Evolutionary conservation across 1,140 invertebrate species (phyloP).

Genomic region (Galendromus occidentalis): DNA sequence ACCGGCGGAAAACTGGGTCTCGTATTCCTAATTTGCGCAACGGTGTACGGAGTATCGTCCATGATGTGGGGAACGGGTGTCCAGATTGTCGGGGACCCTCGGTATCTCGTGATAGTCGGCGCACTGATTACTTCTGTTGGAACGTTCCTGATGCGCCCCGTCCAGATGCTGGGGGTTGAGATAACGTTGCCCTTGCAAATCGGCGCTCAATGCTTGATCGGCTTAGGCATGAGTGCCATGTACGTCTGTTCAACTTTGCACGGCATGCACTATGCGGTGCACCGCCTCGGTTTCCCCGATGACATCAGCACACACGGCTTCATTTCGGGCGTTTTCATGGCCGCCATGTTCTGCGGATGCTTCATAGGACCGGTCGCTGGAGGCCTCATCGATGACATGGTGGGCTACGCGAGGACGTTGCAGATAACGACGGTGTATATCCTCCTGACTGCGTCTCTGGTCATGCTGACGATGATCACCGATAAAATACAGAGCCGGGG

Average conservation of each 20-base stretch:
- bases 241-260: not conserved
- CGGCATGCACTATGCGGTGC: not conserved
- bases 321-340: not conserved
- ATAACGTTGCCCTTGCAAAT: not conserved
- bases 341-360: not conserved
- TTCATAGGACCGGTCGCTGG: not conserved
- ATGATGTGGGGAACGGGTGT: not conserved
- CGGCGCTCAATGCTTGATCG: not conserved
- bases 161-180: not conserved
- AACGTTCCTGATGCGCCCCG: not conserved
- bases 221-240: not conserved
- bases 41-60: not conserved
- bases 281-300: not conserved
- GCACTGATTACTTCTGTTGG: not conserved
- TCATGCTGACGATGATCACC: not conserved
- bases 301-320: slow-evolving; percentile 5
- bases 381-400: not conserved
- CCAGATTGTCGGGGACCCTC: not conserved
- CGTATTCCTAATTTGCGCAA: not conserved
- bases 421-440: not conserved
- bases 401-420: not conserved
- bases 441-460: not conserved
- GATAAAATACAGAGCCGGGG: not conserved
- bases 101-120: not conserved
- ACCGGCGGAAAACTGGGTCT: not conserved